phyloP scores from a whole-genome alignment of 2,113 vertebrate genomes.

The Trochalopteron elliotii region DNA sequence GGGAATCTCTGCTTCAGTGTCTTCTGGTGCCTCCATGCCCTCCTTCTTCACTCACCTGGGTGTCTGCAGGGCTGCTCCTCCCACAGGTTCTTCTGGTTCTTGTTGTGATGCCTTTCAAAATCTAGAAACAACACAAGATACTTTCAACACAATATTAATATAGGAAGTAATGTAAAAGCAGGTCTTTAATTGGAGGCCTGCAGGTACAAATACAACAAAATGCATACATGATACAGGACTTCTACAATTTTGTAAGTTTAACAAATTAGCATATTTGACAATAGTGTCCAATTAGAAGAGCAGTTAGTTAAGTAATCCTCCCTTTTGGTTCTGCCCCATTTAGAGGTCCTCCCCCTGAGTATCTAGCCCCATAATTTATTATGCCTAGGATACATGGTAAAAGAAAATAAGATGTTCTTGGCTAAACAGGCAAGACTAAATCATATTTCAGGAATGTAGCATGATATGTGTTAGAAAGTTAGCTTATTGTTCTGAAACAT shows the following conservation, averaged over 20 bases:
- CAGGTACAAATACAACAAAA: background rate
- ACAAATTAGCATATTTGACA: background rate
- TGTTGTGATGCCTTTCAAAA: background rate
- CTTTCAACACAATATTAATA: background rate
- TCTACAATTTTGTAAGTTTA: background rate
- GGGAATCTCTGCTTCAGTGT: rapidly evolving
- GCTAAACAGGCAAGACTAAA: background rate
- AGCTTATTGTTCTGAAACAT: background rate
- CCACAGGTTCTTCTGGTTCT: background rate
- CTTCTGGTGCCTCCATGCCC: background rate
- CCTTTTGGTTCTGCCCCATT: background rate
- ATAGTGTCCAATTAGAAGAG: background rate
- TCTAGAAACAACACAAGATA: background rate
- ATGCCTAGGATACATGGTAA: background rate
- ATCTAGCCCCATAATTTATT: background rate
- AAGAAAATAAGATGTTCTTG: background rate
- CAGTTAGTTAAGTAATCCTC: background rate
- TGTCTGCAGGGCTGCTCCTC: background rate
- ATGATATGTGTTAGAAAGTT: background rate
- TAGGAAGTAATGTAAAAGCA: background rate
- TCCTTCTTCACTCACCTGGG: background rate
- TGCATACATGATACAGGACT: background rate
- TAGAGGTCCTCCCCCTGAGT: background rate
- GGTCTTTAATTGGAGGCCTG: background rate
- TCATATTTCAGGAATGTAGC: background rate